Conservation (phyloP, 2,113 vertebrate genomes). For the Thinocorus orbignyianus region DNA sequence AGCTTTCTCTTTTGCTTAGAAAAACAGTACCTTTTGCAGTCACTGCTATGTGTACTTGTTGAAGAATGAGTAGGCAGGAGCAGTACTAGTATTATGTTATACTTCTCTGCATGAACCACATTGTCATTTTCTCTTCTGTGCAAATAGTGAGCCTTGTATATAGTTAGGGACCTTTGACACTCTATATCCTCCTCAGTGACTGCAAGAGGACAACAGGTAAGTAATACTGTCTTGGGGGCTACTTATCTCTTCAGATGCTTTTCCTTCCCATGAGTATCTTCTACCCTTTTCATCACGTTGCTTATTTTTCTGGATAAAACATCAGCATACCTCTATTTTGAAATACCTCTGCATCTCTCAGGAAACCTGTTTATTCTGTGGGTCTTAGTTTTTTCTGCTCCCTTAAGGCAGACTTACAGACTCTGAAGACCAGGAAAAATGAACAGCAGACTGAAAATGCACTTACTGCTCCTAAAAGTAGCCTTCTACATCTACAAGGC, state of each 20-base stretch:
- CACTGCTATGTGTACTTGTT: not conserved
- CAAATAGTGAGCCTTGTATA: not conserved
- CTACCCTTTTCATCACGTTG: not conserved
- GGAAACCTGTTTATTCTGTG: not conserved
- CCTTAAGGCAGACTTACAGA: not conserved
- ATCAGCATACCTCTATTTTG: not conserved
- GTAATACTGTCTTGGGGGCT: rapidly evolving
- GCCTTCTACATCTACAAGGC: not conserved
- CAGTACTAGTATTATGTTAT: not conserved
- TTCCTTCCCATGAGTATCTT: not conserved
- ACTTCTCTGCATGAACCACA: not conserved
- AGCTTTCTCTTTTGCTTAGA: not conserved
- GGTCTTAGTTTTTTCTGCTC: not conserved
- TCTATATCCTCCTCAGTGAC: not conserved
- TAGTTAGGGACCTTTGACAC: not conserved
- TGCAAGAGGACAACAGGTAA: not conserved
- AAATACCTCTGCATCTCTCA: not conserved
- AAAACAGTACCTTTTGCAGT: not conserved
- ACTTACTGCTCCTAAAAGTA: not conserved
- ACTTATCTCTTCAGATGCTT: not conserved
- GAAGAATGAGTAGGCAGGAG: not conserved
- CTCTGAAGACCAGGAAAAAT: not conserved
- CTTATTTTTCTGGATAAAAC: not conserved
- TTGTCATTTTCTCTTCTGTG: not conserved
- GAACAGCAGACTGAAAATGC: not conserved